These are phyloP conservation scores for Harpalus rufipes DNA, from an alignment of 2,888 invertebrate species.

Conservation along the genomic window DNA sequence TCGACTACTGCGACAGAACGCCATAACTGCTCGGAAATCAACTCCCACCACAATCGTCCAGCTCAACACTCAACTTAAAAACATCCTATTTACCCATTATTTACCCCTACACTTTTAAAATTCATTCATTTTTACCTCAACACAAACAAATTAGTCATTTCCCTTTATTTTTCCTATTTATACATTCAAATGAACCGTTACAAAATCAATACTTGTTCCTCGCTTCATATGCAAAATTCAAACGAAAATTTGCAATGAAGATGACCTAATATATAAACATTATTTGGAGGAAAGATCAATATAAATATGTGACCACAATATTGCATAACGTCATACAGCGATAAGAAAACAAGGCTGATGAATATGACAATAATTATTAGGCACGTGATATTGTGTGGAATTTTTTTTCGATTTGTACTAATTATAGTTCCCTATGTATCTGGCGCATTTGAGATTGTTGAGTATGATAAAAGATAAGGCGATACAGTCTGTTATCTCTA, in stretches of 20 bases:
- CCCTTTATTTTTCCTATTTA: background rate
- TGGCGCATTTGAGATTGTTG: slow-evolving; percentile 10
- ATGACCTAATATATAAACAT: slow-evolving; percentile 1
- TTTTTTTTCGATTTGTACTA: slow-evolving; percentile 2
- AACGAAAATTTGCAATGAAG: background rate
- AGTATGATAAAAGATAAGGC: slow-evolving; percentile 15
- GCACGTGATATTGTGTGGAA: slow-evolving; percentile 28
- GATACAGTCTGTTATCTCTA: background rate
- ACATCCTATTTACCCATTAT: background rate
- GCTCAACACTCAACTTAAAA: slow-evolving; percentile 5
- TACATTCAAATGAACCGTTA: background rate
- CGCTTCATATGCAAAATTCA: slow-evolving; percentile 14
- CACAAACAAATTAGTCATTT: background rate
- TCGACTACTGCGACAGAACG: slow-evolving; percentile 41
- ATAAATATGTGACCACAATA: background rate
- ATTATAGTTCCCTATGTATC: slow-evolving; percentile 18
- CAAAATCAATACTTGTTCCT: slow-evolving; percentile 25
- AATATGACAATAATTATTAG: slow-evolving; percentile 20
- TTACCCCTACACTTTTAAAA: background rate
- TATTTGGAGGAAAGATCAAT: background rate
- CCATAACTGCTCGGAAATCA: slow-evolving; percentile 43
- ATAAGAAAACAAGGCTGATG: slow-evolving; percentile 20
- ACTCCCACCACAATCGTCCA: slow-evolving; percentile 16
- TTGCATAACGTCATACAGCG: slow-evolving; percentile 7
- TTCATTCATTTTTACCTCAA: slow-evolving; percentile 22